Base-by-base conservation (phyloP, 1,140 invertebrate genomes). In the Zaprionus inermis region DNA sequence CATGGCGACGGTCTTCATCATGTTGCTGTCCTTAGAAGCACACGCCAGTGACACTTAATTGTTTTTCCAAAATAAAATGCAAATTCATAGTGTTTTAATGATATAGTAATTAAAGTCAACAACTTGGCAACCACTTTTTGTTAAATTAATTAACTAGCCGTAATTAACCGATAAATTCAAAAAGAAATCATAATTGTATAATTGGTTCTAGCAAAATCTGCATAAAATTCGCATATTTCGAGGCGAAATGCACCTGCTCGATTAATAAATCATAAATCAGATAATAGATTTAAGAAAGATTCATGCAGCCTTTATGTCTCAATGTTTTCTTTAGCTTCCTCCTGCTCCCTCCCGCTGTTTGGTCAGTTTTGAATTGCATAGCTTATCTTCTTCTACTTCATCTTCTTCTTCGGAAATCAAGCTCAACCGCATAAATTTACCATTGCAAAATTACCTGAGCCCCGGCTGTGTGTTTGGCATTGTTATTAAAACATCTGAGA, bases 401-500 rank as follows among this genome's bases (percentile, higher is more conserved):
- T 61, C 44, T 14, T 58, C 12, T 61, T 20, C 14, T 67, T 46
- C 32, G 3, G 55, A 32, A 51, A 54, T 16, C 16, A 16, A 18
- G 11, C 61, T 65, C 52, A 28, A 61, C 79, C 72, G 80, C 66
- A 83, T 83, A 83, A 76, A 81, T 83, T 81, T 81, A 38, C 55
- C 66, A 76, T 78, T 82, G 75, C 75, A 66, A 81, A 82, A 71
- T 76, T 63, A 51, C 59, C 72, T 63, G 79, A 76, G 72, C 60
- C 30, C 11, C 54, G 16, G 49, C 56, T 59, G 70, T 69, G 57
- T 65, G 49, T 63, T 79, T 88, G 67, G 80, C 83, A 78, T 88
- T 79, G 76, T 83, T 88, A 83, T 79, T 88, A 74, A 73, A 74
- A 68, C 73, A 81, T 71, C 80, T 61, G 18, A 59, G 72, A 80